phyloP scores from a whole-genome alignment of 2,797 vertebrate species.

The Rhadinocentrus ornatus region DNA sequence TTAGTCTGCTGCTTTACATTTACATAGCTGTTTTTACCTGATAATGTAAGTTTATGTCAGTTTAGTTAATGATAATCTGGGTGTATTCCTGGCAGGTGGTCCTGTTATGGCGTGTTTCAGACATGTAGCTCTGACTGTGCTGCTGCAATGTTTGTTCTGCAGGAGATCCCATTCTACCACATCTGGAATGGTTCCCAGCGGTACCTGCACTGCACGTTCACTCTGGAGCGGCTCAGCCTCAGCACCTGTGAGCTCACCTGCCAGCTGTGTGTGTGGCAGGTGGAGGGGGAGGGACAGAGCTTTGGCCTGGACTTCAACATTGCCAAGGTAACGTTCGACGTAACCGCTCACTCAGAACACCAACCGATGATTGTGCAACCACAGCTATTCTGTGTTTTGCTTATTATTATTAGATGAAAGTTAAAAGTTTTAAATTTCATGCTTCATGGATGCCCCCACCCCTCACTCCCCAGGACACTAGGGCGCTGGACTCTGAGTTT shows the following conservation, averaged over 20 bases:
- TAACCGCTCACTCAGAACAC: background rate
- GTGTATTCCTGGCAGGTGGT: slow-evolving; percentile 48
- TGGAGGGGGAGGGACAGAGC: slow-evolving; percentile 98
- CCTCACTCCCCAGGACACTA: slow-evolving; percentile 92
- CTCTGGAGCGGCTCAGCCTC: slow-evolving; percentile 93
- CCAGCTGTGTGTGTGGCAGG: slow-evolving; percentile 99
- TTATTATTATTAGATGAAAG: background rate
- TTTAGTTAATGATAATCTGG: slow-evolving; percentile 63
- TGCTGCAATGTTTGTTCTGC: slow-evolving; percentile 32
- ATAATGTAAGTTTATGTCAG: slow-evolving; percentile 33
- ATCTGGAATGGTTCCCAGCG: slow-evolving; percentile 97
- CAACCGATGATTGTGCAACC: background rate
- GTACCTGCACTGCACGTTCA: slow-evolving; percentile 96
- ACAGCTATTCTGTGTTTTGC: background rate
- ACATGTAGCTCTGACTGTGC: slow-evolving; percentile 56
- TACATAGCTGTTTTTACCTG: slow-evolving; percentile 28
- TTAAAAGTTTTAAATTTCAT: background rate
- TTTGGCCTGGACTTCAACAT: slow-evolving; percentile 96
- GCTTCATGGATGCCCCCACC: background rate
- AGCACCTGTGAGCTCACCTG: slow-evolving; percentile 95
- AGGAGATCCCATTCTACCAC: slow-evolving; percentile 99
- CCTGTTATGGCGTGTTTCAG: slow-evolving; percentile 39
- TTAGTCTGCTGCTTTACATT: slow-evolving; percentile 51
- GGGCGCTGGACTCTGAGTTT: slow-evolving; percentile 89
- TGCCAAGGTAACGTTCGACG: slow-evolving; percentile 86